phyloP scores from a whole-genome alignment of 2,113 vertebrate genomes.

The Athene noctua region DNA sequence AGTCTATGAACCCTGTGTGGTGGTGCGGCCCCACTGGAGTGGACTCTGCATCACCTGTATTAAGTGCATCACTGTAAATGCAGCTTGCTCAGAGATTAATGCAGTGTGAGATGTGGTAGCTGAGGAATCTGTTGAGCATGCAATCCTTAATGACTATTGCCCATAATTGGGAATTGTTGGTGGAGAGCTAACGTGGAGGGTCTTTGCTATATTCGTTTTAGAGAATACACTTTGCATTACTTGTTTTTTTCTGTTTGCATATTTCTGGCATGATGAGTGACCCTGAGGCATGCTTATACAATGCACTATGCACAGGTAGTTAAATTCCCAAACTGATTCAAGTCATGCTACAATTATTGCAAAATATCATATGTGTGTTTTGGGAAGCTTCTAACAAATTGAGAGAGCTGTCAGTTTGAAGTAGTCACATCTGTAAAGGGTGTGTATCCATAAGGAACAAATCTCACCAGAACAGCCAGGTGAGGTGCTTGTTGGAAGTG shows the following conservation, averaged over 20 bases:
- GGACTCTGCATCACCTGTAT: neutral
- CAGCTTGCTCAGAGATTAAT: neutral
- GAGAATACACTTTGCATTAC: neutral
- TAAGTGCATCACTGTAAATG: neutral
- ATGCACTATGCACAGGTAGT: neutral
- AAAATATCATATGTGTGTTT: neutral
- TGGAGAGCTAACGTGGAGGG: neutral
- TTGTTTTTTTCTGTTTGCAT: neutral
- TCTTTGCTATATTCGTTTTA: neutral
- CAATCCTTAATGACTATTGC: neutral
- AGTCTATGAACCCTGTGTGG: neutral
- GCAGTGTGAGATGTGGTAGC: neutral
- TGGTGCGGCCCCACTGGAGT: neutral
- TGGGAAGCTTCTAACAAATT: neutral
- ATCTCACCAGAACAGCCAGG: neutral
- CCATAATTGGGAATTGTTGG: neutral
- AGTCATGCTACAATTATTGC: neutral
- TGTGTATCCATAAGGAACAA: neutral
- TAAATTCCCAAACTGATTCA: neutral
- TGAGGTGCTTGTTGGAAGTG: neutral
- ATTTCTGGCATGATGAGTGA: neutral
- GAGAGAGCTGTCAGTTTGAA: neutral
- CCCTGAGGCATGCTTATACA: neutral
- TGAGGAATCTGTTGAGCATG: neutral
- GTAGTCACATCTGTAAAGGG: neutral